A percentile compares a stretch with the other conserved stretches of the same genome.
Conservation (phyloP, 2,888 invertebrate species). For the Drosophila subsilvestris region DNA sequence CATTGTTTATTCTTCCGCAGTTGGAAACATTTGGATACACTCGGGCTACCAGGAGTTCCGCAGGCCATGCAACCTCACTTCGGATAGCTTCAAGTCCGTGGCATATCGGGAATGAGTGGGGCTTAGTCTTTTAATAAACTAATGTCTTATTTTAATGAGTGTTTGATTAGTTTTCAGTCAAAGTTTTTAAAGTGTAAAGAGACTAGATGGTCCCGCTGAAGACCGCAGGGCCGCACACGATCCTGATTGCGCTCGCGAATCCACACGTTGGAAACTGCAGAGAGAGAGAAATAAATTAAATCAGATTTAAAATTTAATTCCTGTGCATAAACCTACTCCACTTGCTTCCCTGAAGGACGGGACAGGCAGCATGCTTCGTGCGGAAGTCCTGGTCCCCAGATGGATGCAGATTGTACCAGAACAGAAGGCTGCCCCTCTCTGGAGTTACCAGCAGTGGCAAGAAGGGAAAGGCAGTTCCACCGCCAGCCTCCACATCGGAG, state of each 20-base stretch:
- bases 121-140: slow-evolving; percentile 14
- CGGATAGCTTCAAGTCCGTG: slow-evolving; percentile 34
- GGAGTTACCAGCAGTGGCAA: slow-evolving; percentile 94
- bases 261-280: slow-evolving; percentile 93
- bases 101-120: slow-evolving; percentile 15
- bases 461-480: slow-evolving; percentile 97
- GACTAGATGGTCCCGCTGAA: slow-evolving; percentile 69
- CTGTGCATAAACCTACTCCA: slow-evolving; percentile 68
- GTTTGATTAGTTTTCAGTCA: slow-evolving; percentile 36
- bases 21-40: slow-evolving; percentile 95
- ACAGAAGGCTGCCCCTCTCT: slow-evolving; percentile 87
- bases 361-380: slow-evolving; percentile 81
- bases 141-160: slow-evolving; percentile 19
- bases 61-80: slow-evolving; percentile 85
- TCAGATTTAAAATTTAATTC: too few relatives aligned
- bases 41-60: slow-evolving; percentile 92
- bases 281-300: neutral
- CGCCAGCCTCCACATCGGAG: slow-evolving; percentile 98
- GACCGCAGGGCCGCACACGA: slow-evolving; percentile 86
- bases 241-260: slow-evolving; percentile 93
- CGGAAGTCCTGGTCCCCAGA: slow-evolving; percentile 78
- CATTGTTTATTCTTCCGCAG: slow-evolving; percentile 81
- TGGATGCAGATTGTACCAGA: slow-evolving; percentile 81
- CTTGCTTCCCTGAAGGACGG: slow-evolving; percentile 81
- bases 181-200: slow-evolving; percentile 66